Percentiles rank a stretch among this genome's conserved stretches.
These are phyloP conservation scores for Avahi laniger DNA, from an alignment of 2,797 vertebrate species.

Conservation along the genomic window DNA sequence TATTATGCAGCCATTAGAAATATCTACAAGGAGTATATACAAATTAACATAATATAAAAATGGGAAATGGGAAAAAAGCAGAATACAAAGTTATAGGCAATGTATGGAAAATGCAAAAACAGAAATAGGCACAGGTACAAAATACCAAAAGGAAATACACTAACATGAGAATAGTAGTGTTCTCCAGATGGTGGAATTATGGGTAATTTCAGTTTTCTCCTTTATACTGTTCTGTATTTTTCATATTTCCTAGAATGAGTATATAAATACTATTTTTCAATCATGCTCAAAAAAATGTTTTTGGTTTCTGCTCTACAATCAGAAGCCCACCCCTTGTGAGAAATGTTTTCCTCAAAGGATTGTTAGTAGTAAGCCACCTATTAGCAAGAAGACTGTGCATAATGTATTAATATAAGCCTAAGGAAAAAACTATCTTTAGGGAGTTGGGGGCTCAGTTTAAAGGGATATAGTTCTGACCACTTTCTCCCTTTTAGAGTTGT, in stretches of 20 bases:
- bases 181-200: not conserved
- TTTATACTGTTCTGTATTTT: not conserved
- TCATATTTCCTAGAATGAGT: not conserved
- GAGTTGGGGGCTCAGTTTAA: not conserved
- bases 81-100: not conserved
- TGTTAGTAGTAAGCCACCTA: not conserved
- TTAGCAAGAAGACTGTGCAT: not conserved
- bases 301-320: not conserved
- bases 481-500: not conserved
- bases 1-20: not conserved
- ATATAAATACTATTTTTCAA: not conserved
- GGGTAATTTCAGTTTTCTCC: not conserved
- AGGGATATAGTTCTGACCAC: not conserved
- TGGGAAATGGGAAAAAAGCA: not conserved
- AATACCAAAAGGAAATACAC: not conserved
- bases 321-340: not conserved
- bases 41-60: slow-evolving; percentile 11
- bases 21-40: not conserved
- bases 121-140: not conserved
- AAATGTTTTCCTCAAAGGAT: slow-evolving; percentile 26
- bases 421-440: slow-evolving; percentile 31
- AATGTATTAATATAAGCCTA: not conserved
- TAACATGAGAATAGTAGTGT: not conserved
- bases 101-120: not conserved
- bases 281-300: not conserved